Evolutionary conservation across 2,113 vertebrate genomes (phyloP).

Genomic region (Callorhinus ursinus): DNA sequence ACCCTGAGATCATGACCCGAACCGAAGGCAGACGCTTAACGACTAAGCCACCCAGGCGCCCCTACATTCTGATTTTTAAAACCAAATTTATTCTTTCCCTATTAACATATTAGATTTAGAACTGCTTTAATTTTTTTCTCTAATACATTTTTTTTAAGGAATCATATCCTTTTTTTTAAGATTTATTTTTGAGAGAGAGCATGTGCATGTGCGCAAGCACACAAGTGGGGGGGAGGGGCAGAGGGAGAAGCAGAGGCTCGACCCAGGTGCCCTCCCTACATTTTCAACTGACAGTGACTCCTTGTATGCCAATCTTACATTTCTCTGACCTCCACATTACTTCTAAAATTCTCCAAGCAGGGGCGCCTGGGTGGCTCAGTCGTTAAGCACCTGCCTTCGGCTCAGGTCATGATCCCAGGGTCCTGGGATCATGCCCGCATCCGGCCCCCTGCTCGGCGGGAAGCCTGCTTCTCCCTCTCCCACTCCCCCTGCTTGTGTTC

Average conservation of each 20-base stretch:
- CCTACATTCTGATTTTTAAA: neutral
- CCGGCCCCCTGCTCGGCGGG: no score
- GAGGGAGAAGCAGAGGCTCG: neutral
- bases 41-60: neutral
- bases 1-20: no score
- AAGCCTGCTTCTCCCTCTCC: no score
- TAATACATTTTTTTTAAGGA: neutral
- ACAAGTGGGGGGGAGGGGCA: no score
- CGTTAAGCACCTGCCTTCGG: no score
- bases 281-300: conserved; percentile 4
- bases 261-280: neutral
- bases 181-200: neutral
- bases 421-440: no score
- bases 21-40: no score
- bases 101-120: neutral
- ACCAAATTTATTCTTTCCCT: neutral
- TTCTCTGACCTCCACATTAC: neutral
- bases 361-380: no score
- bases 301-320: neutral
- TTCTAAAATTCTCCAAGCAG: neutral
- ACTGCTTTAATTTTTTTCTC: neutral
- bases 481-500: no score
- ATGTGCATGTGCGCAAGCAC: no score
- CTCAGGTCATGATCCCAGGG: no score
- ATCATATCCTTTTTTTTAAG: neutral